A percentile compares a stretch with the other conserved stretches of the same genome.
Evolutionary conservation across 2,888 invertebrate genomes (phyloP).

Genomic region (Octonoba sinensis): DNA sequence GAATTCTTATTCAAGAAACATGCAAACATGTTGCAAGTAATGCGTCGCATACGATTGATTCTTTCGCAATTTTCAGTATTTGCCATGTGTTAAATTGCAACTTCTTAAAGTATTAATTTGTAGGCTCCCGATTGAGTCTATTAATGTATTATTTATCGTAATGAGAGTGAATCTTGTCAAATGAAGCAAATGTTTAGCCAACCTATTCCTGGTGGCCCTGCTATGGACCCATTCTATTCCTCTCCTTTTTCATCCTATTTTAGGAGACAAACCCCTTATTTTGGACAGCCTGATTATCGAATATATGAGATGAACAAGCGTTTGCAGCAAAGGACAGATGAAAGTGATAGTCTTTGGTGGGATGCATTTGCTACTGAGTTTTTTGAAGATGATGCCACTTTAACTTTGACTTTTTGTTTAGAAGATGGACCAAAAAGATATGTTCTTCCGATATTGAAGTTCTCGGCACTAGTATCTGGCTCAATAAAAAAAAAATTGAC

Average conservation of each 20-base stretch:
- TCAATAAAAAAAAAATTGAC: too few species aligned
- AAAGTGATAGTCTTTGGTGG: constrained; percentile 82
- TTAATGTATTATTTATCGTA: constrained; percentile 35
- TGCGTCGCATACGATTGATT: too few species aligned
- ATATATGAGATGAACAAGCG: constrained; percentile 99
- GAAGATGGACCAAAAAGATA: constrained; percentile 99
- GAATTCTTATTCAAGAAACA: too few species aligned
- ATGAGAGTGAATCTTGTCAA: constrained; percentile 55
- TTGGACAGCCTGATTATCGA: constrained; percentile 96
- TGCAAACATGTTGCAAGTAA: too few species aligned
- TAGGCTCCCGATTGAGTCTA: constrained; percentile 36
- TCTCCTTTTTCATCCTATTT: constrained; percentile 65
- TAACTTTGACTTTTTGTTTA: constrained; percentile 95
- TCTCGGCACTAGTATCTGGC: too few species aligned
- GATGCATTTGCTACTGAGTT: constrained; percentile 99
- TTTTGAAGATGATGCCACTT: constrained; percentile 98
- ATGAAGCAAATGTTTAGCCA: constrained; percentile 66
- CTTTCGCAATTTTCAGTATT: constrained; percentile 1
- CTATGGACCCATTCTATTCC: constrained; percentile 65
- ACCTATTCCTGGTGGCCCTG: constrained; percentile 63
- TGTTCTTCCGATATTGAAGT: too few species aligned
- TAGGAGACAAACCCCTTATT: constrained; percentile 90
- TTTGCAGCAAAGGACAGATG: constrained; percentile 96
- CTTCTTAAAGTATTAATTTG: neutral
- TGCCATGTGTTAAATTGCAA: constrained; percentile 23